Percentiles rank a stretch among this genome's conserved stretches.
phyloP scores from a whole-genome alignment of 2,113 vertebrate genomes.

The Oxygymnocypris stewartii region DNA sequence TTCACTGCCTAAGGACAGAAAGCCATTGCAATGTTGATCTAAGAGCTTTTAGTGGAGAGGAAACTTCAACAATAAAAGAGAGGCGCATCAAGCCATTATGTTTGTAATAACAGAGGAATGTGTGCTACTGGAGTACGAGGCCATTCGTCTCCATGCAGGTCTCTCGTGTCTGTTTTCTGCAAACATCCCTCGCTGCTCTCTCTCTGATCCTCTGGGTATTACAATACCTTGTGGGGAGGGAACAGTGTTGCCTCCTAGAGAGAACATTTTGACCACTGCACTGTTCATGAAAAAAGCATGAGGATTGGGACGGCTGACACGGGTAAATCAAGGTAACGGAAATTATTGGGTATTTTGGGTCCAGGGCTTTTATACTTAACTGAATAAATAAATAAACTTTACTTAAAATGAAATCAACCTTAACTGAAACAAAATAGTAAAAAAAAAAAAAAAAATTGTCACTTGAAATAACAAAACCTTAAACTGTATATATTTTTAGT shows the following conservation, averaged over 20 bases:
- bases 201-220: conserved; percentile 10
- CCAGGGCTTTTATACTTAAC: too few relatives aligned
- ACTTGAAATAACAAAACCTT: too few relatives aligned
- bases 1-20: conserved; percentile 19
- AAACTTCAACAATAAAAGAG: conserved; percentile 40
- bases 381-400: too few relatives aligned
- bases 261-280: conserved; percentile 10
- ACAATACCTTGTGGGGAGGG: neutral
- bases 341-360: too few relatives aligned
- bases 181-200: conserved; percentile 8
- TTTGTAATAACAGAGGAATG: conserved; percentile 50
- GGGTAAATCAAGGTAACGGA: neutral
- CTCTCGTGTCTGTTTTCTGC: neutral
- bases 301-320: neutral
- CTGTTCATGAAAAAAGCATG: conserved; percentile 17
- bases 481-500: too few relatives aligned
- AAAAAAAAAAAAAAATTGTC: too few relatives aligned
- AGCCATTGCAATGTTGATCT: conserved; percentile 25
- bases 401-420: too few relatives aligned
- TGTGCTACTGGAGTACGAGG: conserved; percentile 38
- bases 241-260: neutral
- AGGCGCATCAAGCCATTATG: neutral
- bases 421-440: too few relatives aligned
- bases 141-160: conserved; percentile 5
- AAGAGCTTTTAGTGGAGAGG: conserved; percentile 8